Evolutionary conservation across 2,113 vertebrate genomes (phyloP).

Genomic region (Brachypteracias leptosomus): DNA sequence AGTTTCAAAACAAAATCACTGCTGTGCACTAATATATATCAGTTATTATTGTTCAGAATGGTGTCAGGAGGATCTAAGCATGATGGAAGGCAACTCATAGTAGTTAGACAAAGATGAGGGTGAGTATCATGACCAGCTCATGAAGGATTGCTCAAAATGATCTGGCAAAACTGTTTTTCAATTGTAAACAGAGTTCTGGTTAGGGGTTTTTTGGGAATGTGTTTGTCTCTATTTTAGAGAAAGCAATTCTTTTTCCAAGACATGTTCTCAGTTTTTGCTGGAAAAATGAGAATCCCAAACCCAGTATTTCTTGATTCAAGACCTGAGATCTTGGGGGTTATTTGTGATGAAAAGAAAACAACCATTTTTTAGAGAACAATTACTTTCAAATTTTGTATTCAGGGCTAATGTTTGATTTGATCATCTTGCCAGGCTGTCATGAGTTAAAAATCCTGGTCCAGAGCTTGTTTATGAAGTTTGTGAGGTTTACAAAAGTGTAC

Average conservation of each 20-base stretch:
- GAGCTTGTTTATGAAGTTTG: neutral
- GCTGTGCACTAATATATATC: neutral
- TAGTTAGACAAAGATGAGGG: neutral
- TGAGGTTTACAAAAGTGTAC: neutral
- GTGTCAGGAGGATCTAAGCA: neutral
- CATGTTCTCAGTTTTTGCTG: neutral
- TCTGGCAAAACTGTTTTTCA: neutral
- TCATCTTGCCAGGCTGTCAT: neutral
- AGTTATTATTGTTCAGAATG: neutral
- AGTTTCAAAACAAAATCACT: neutral
- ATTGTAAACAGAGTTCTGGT: neutral
- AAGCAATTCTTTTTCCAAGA: neutral
- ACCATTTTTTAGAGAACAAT: neutral
- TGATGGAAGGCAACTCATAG: neutral
- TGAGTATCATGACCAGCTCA: neutral
- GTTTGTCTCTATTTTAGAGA: neutral
- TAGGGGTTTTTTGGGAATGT: neutral
- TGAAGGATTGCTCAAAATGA: neutral
- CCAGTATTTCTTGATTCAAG: neutral
- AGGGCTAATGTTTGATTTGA: neutral
- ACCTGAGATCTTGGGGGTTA: neutral
- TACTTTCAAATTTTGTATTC: neutral
- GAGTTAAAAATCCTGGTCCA: neutral
- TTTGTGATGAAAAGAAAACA: neutral
- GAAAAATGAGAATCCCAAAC: neutral